Conservation (phyloP, 2,113 vertebrate species). For the Calyptommatus sinebrachiatus region DNA sequence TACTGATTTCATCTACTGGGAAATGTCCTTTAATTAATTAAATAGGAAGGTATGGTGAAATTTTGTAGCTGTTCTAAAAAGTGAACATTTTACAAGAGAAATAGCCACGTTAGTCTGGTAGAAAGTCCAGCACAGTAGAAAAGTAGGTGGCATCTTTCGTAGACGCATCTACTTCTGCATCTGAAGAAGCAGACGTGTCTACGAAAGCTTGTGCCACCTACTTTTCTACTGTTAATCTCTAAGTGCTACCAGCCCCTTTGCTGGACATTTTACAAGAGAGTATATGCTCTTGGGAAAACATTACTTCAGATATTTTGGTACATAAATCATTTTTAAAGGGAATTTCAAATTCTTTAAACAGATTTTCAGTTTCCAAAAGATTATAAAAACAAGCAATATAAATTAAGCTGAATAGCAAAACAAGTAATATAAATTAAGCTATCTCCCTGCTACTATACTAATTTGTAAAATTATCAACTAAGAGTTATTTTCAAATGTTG, state of each 20-base stretch:
- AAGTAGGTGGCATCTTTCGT: too few species aligned
- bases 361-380: not conserved
- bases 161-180: too few species aligned
- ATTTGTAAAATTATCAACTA: not conserved
- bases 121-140: too few species aligned
- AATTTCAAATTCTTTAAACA: not conserved
- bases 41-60: not conserved
- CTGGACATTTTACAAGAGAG: fast-evolving
- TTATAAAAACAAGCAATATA: not conserved
- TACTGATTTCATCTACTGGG: not conserved
- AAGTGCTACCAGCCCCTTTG: too few species aligned
- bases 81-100: fast-evolving
- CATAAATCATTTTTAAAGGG: not conserved
- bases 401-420: not conserved
- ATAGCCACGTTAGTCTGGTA: too few species aligned
- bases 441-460: not conserved
- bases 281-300: not conserved
- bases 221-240: too few species aligned
- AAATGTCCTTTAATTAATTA: not conserved
- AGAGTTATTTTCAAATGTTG: not conserved
- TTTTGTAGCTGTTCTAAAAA: not conserved
- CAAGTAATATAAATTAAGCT: not conserved
- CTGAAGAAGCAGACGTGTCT: too few species aligned
- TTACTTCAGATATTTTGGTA: not conserved
- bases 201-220: too few species aligned